Conservation (phyloP, 2,888 invertebrate species). For the Pharmacophagus antenor region DNA sequence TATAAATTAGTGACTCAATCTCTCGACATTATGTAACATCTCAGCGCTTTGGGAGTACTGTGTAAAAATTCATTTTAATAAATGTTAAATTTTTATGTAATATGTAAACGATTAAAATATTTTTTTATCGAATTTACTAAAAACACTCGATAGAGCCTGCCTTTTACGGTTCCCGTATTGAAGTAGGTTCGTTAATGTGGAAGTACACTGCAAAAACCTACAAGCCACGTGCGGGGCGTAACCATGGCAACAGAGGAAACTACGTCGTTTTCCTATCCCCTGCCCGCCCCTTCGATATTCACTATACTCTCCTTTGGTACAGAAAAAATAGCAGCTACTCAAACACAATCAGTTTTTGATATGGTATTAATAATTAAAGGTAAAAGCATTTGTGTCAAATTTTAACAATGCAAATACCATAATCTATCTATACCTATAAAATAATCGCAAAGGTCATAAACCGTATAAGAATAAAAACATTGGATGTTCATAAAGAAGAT, state of each 20-base stretch:
- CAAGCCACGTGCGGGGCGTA: slow-evolving; percentile 69
- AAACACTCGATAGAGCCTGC: slow-evolving; percentile 49
- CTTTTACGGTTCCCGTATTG: slow-evolving; percentile 52
- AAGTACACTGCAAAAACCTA: slow-evolving; percentile 50
- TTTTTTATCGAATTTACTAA: slow-evolving; percentile 40
- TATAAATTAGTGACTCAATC: slow-evolving; percentile 52
- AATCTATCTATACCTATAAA: too few relatives aligned
- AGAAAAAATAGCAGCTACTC: background rate
- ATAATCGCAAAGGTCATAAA: too few relatives aligned
- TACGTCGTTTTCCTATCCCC: slow-evolving; percentile 67
- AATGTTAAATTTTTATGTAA: slow-evolving; percentile 29
- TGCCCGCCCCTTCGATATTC: slow-evolving; percentile 34
- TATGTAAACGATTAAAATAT: slow-evolving; percentile 32
- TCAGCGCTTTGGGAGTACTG: slow-evolving; percentile 38
- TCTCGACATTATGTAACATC: slow-evolving; percentile 40
- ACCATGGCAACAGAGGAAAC: slow-evolving; percentile 72
- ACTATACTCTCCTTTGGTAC: slow-evolving; percentile 10
- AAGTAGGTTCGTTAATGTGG: slow-evolving; percentile 56
- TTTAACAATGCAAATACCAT: too few relatives aligned
- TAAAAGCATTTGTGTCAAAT: too few relatives aligned
- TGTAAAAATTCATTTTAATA: slow-evolving; percentile 46
- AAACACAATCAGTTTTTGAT: background rate
- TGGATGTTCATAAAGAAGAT: too few relatives aligned
- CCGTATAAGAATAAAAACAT: too few relatives aligned
- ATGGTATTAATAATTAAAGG: too few relatives aligned